Conservation (phyloP, 2,888 invertebrate genomes). For the Yponomeuta sedellus region DNA sequence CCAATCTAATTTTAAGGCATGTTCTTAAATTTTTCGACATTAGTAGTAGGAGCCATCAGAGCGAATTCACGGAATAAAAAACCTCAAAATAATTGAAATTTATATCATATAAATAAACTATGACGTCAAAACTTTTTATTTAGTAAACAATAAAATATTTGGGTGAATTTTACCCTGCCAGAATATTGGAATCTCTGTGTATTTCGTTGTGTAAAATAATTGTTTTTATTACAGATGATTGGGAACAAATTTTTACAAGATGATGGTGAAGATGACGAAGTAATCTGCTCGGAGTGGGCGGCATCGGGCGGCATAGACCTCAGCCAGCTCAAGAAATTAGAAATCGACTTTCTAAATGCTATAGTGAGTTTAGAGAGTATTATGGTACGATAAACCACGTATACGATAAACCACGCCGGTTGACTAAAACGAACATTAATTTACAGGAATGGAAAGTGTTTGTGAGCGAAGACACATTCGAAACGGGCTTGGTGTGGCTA, state of each 20-base stretch:
- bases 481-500: conserved; percentile 80
- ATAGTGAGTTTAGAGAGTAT: conserved; percentile 80
- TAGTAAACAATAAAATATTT: no score
- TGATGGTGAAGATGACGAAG: conserved; percentile 94
- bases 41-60: no score
- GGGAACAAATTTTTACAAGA: conserved; percentile 97
- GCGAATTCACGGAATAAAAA: no score
- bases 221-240: conserved; percentile 83
- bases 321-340: conserved; percentile 86
- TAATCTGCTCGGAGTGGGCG: conserved; percentile 95
- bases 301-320: conserved; percentile 86
- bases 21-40: no score
- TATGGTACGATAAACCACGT: background rate
- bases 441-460: conserved; percentile 91
- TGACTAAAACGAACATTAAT: conserved; percentile 15
- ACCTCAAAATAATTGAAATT: no score
- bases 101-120: no score
- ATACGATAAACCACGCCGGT: no score
- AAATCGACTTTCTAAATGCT: conserved; percentile 91
- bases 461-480: conserved; percentile 85
- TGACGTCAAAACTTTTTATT: no score
- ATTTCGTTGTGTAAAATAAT: background rate
- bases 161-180: no score
- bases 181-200: no score
- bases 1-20: no score